Percentiles rank a stretch among this genome's conserved stretches.
These are phyloP conservation scores for Oophaga sylvatica DNA, from an alignment of 2,797 vertebrate species.

Conservation along the genomic window DNA sequence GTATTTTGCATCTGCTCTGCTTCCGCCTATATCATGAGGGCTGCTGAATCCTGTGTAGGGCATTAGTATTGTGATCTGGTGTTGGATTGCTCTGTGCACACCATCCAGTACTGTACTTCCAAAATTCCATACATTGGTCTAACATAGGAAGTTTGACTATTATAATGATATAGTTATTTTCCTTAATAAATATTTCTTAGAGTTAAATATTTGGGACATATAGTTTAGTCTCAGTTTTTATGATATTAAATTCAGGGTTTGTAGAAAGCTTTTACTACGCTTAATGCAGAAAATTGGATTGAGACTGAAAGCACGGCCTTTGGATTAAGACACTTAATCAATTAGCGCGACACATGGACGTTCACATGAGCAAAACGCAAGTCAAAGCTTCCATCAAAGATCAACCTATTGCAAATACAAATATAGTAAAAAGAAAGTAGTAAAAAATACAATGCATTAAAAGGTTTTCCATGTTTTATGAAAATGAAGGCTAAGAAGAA, in stretches of 20 bases:
- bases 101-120: not conserved
- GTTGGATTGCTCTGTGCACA: not conserved
- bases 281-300: constrained; percentile 4
- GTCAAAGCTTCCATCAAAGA: not conserved
- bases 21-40: no score
- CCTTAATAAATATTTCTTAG: not conserved
- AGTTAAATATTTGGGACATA: not conserved
- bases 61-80: no score
- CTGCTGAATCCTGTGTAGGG: no score
- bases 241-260: not conserved
- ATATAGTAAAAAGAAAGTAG: not conserved
- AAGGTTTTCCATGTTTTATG: not conserved
- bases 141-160: not conserved
- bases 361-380: not conserved
- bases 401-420: not conserved
- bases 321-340: constrained; percentile 2
- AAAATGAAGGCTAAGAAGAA: no score
- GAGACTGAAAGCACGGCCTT: not conserved
- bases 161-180: not conserved
- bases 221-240: not conserved
- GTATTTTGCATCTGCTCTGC: no score
- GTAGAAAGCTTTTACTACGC: not conserved
- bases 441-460: not conserved
- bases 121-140: not conserved
- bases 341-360: constrained; percentile 14